Percentiles rank a stretch among this genome's conserved stretches.
Evolutionary conservation across 2,797 vertebrate species (phyloP).

Genomic region (Carduelis carduelis): DNA sequence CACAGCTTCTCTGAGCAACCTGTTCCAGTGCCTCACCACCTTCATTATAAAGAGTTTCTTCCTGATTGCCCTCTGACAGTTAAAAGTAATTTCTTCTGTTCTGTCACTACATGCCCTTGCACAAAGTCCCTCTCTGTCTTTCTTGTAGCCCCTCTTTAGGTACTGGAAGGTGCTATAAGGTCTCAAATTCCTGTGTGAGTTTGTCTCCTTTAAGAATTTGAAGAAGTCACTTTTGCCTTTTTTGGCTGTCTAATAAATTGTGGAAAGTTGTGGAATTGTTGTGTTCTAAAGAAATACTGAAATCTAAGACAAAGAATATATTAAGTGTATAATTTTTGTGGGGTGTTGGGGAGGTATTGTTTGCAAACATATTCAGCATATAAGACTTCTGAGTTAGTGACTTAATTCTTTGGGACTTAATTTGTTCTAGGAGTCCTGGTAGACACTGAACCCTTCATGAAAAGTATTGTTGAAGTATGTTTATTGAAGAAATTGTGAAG

Average conservation of each 20-base stretch:
- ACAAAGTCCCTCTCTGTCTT: not conserved
- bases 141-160: not conserved
- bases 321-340: not conserved
- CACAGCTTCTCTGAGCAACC: not conserved
- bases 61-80: not conserved
- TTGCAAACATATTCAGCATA: not conserved
- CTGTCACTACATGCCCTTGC: not conserved
- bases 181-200: not conserved
- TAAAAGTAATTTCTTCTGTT: not conserved
- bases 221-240: not conserved
- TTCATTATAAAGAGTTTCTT: not conserved
- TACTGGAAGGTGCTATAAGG: not conserved
- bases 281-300: not conserved
- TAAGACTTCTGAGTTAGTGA: not conserved
- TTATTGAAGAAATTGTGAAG: not conserved
- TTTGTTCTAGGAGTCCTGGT: not conserved
- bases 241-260: not conserved
- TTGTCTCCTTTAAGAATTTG: not conserved
- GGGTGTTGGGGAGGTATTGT: not conserved
- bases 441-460: not conserved
- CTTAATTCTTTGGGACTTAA: not conserved
- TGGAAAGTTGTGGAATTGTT: not conserved
- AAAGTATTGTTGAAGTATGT: not conserved
- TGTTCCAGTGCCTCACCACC: not conserved
- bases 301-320: not conserved